Conservation (phyloP, 2,888 invertebrate genomes). For the Hirtodrosophila histrioides region DNA sequence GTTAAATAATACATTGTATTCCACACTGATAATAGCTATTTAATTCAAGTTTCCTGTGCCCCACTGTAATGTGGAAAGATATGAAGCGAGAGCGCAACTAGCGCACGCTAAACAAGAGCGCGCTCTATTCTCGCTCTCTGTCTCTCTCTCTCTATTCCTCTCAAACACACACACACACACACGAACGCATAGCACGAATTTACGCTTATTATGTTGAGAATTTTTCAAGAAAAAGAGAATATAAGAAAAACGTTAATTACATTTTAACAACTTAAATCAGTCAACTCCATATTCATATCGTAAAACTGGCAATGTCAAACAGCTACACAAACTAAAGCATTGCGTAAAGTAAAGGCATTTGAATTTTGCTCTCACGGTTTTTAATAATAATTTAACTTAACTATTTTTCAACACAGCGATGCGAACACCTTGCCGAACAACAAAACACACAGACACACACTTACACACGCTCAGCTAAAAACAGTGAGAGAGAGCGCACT, state of each 20-base stretch:
- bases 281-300: conserved; percentile 10
- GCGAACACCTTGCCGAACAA: conserved; percentile 60
- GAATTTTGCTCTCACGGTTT: conserved; percentile 41
- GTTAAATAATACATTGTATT: not conserved
- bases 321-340: conserved; percentile 1
- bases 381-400: conserved; percentile 66
- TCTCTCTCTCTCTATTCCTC: conserved; percentile 18
- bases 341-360: conserved; percentile 38
- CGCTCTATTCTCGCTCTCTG: conserved; percentile 15
- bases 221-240: conserved; percentile 66
- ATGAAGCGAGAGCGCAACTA: conserved; percentile 46
- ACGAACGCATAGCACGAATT: conserved; percentile 46
- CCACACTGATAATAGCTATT: conserved; percentile 28
- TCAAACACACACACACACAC: conserved; percentile 30
- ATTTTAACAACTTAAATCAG: conserved; percentile 41
- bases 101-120: conserved; percentile 50
- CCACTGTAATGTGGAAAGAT: conserved; percentile 60
- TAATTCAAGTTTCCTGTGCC: conserved; percentile 33
- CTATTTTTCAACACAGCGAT: conserved; percentile 65
- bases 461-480: conserved; percentile 24
- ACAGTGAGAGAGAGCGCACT: conserved; percentile 34
- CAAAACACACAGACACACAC: conserved; percentile 39
- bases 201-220: conserved; percentile 80
- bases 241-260: conserved; percentile 60
- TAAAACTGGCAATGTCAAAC: conserved; percentile 4